Evolutionary conservation across 2,113 vertebrate genomes (phyloP), one percentile per base, ranked within the genome.

Genomic region (Sapayoa aenigma): DNA sequence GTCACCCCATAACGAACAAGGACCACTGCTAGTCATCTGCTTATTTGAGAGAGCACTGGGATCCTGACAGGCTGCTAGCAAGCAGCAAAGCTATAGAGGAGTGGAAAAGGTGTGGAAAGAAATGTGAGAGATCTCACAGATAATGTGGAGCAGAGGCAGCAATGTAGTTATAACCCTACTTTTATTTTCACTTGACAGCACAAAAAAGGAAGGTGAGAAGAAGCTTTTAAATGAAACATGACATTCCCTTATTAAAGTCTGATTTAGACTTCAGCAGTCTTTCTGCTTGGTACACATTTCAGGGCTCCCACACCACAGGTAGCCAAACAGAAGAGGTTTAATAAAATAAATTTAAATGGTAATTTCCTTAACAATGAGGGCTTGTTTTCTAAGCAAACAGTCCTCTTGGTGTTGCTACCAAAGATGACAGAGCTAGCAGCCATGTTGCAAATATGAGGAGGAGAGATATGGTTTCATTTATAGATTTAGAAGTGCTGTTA

Each of bases 201-300:
- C 28, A 41, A 94, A 90, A 96, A 97, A 97, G 93, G 93, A 93
- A 97, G 93, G 94, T 96, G 87, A 97, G 68, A 89, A 94, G 93
- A 93, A 73, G 86, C 91, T 97, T 96, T 93, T 94, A 97, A 97
- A 97, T 97, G 97, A 97, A 97, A 97, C 95, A 97, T 95, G 98
- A 92, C 97, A 93, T 97, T 97, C 41, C 79, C 94, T 96, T 97
- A 97, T 98, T 97, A 95, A 96, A 97, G 95, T 80, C 95, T 96
- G 97, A 95, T 97, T 97, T 94, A 90, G 94, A 94, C 74, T 96
- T 95, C 93, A 90, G 96, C 49, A 79, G 68, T 68, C 95, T 95
- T 75, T 74, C 89, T 59, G 80, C 84, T 96, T 77, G 56, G 65
- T 79, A 53, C 21, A 9, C 6, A 1, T 90, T 91, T 83, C 82